A percentile compares a stretch with the other conserved stretches of the same genome.
These are phyloP conservation scores for Burhinus bistriatus DNA, from an alignment of 2,113 vertebrate genomes.

Conservation along the genomic window DNA sequence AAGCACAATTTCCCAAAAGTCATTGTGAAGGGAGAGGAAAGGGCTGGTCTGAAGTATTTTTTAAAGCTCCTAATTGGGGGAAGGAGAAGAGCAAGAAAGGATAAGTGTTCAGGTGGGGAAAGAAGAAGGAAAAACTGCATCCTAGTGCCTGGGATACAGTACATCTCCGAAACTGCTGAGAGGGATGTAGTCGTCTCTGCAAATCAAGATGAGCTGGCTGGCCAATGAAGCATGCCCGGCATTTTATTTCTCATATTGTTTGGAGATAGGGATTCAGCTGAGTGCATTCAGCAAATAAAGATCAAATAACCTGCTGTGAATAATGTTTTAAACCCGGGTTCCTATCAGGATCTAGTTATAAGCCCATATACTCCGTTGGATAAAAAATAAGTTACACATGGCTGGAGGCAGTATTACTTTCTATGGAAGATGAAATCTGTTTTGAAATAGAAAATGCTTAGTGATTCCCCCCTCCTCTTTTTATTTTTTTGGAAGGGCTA, in stretches of 20 bases:
- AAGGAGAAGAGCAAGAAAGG: not conserved
- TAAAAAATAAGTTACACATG: conserved; percentile 76
- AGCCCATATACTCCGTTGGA: conserved; percentile 74
- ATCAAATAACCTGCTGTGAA: conserved; percentile 80
- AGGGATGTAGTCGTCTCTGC: conserved; percentile 65
- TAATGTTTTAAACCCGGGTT: conserved; percentile 79
- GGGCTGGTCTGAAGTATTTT: not conserved
- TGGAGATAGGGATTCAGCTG: conserved; percentile 76
- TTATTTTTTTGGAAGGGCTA: conserved; percentile 36
- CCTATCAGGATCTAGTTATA: conserved; percentile 78
- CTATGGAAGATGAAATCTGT: conserved; percentile 71
- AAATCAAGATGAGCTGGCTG: conserved; percentile 72
- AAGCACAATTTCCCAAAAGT: not conserved
- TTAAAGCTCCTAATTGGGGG: not conserved
- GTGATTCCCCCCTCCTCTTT: not conserved
- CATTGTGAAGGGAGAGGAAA: not conserved
- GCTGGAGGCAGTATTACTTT: conserved; percentile 66
- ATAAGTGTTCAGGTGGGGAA: not conserved
- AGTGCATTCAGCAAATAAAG: conserved; percentile 80
- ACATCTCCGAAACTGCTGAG: conserved; percentile 47
- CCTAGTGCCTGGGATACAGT: not conserved
- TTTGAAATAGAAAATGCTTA: conserved; percentile 68
- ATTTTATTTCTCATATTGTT: conserved; percentile 79
- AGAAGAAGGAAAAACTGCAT: not conserved
- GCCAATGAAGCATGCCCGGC: conserved; percentile 69